Percentiles rank a stretch among this genome's conserved stretches.
These are phyloP conservation scores for Dissostichus mawsoni DNA, from an alignment of 2,113 vertebrate genomes.

Conservation along the genomic window DNA sequence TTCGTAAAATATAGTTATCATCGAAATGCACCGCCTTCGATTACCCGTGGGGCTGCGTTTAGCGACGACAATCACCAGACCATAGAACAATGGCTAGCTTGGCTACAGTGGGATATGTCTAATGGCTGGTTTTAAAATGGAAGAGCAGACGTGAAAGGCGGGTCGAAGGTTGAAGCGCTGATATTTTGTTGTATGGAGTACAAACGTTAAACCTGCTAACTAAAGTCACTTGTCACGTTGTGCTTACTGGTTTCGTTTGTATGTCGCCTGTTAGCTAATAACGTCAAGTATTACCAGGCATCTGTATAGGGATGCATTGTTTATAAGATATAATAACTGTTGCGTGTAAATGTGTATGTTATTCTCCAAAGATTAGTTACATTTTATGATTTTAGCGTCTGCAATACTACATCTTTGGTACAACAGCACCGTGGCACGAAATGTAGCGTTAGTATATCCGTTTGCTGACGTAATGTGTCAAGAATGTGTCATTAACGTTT, in stretches of 20 bases:
- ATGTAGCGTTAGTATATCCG: neutral
- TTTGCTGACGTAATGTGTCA: neutral
- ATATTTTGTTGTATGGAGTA: neutral
- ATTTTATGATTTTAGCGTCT: neutral
- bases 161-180: constrained; percentile 28
- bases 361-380: neutral
- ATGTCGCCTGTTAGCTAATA: neutral
- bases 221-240: neutral
- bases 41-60: constrained; percentile 1
- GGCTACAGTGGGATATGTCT: constrained; percentile 60
- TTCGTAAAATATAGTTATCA: fast-evolving
- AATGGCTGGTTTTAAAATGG: constrained; percentile 51
- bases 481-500: neutral
- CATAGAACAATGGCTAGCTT: constrained; percentile 72
- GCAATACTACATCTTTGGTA: neutral
- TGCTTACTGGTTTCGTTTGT: neutral
- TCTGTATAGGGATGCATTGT: neutral
- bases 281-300: neutral
- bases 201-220: neutral
- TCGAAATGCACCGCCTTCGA: neutral
- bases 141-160: constrained; percentile 55
- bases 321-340: neutral
- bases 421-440: too few species aligned
- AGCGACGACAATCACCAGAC: constrained; percentile 26
- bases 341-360: neutral